A percentile compares a stretch with the other conserved stretches of the same genome.
These are phyloP conservation scores for Aspiorhynchus laticeps DNA, from an alignment of 2,113 vertebrate species.

Conservation along the genomic window DNA sequence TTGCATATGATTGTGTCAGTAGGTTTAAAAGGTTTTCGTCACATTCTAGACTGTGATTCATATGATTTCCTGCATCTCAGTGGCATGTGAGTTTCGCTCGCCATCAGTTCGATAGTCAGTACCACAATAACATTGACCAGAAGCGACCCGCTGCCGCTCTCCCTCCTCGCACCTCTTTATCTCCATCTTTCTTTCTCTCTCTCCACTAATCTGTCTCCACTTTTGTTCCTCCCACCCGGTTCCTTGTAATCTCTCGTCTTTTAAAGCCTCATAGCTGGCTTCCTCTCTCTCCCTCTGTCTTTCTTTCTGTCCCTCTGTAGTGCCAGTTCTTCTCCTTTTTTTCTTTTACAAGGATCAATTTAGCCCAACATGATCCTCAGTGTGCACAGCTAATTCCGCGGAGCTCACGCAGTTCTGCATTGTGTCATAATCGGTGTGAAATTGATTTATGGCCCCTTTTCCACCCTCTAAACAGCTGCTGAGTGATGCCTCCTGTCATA, in stretches of 20 bases:
- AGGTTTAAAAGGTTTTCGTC: not conserved
- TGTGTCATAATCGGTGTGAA: constrained; percentile 66
- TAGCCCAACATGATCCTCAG: constrained; percentile 63
- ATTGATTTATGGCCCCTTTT: constrained; percentile 70
- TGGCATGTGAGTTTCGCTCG: not conserved
- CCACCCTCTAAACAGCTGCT: constrained; percentile 68
- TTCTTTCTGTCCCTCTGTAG: constrained; percentile 35
- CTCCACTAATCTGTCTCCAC: constrained; percentile 35
- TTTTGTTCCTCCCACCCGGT: constrained; percentile 28
- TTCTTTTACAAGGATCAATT: constrained; percentile 66
- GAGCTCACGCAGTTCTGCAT: constrained; percentile 59
- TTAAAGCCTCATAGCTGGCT: constrained; percentile 30
- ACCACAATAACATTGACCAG: constrained; percentile 15
- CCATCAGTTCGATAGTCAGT: constrained; percentile 33
- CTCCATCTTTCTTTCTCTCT: constrained; percentile 11
- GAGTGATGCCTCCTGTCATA: constrained; percentile 68
- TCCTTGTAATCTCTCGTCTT: constrained; percentile 46
- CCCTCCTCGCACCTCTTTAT: not conserved
- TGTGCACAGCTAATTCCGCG: constrained; percentile 61
- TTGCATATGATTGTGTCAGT: not conserved
- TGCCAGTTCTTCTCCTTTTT: constrained; percentile 37
- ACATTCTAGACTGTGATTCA: constrained; percentile 24
- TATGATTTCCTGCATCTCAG: constrained; percentile 3
- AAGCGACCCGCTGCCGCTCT: not conserved
- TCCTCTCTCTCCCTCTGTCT: constrained; percentile 26